Conservation (phyloP, 2,113 vertebrate genomes). For the Martes martes region DNA sequence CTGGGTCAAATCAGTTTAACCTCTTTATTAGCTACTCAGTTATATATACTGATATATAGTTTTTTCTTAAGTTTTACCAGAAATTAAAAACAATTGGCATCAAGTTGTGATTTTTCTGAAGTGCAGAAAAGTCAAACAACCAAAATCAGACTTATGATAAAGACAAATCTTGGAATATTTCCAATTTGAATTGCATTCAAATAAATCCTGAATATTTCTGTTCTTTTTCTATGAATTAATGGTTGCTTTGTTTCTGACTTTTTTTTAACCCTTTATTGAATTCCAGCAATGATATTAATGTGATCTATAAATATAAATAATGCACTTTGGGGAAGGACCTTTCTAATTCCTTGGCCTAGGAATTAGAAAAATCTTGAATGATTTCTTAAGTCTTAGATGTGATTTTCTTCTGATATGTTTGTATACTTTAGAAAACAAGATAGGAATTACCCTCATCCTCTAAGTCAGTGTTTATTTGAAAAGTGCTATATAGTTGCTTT, state of each 20-base stretch:
- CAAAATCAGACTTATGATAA: slow-evolving; percentile 19
- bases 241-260: background rate
- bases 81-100: background rate
- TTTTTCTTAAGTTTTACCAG: background rate
- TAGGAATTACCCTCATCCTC: background rate
- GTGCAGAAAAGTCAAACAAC: background rate
- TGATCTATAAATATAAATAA: background rate
- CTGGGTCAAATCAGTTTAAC: background rate
- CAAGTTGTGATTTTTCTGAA: background rate
- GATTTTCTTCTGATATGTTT: background rate
- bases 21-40: background rate
- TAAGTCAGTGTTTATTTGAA: background rate
- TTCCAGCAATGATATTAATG: background rate
- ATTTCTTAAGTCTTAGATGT: background rate
- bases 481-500: background rate
- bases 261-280: background rate
- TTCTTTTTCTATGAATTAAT: background rate
- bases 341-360: too few relatives aligned
- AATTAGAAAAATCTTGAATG: background rate
- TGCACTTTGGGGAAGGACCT: background rate
- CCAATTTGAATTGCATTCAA: background rate
- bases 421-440: slow-evolving; percentile 7
- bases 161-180: slow-evolving; percentile 5
- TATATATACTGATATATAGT: background rate
- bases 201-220: background rate